Percentiles rank a stretch among this genome's conserved stretches.
phyloP scores from a whole-genome alignment of 2,888 invertebrate genomes.

The Papilio elwesi region DNA sequence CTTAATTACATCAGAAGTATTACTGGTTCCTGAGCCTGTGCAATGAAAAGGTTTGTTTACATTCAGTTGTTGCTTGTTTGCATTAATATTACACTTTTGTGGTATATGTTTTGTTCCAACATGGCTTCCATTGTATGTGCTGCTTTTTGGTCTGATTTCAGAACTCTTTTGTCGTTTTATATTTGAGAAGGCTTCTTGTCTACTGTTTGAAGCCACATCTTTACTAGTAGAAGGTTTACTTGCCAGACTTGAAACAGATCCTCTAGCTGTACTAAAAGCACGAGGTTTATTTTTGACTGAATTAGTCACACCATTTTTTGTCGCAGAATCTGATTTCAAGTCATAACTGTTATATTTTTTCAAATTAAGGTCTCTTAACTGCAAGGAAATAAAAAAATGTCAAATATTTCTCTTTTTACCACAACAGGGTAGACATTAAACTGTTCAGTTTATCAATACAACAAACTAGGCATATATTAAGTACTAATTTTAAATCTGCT shows the following conservation, averaged over 20 bases:
- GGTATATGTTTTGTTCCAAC: neutral
- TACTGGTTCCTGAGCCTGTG: neutral
- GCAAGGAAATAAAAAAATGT: conserved; percentile 40
- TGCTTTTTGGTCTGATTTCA: conserved; percentile 3
- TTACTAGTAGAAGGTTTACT: conserved; percentile 10
- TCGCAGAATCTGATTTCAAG: conserved; percentile 18
- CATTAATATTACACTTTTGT: neutral
- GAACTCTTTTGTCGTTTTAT: conserved; percentile 2
- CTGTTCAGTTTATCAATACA: no score
- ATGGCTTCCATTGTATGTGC: neutral
- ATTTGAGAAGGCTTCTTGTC: neutral
- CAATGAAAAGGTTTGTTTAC: neutral
- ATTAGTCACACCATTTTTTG: conserved; percentile 35
- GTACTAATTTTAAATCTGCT: no score
- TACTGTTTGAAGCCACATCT: conserved; percentile 11
- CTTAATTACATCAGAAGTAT: conserved; percentile 31
- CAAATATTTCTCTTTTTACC: no score
- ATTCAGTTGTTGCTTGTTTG: neutral
- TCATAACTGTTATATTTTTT: conserved; percentile 63
- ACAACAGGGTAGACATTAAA: no score
- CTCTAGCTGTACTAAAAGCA: conserved; percentile 4
- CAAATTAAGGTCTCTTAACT: conserved; percentile 70
- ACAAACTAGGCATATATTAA: no score
- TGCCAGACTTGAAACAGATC: conserved; percentile 10
- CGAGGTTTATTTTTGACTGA: conserved; percentile 41